These are phyloP conservation scores for Gnathonemus echidnorhynchus DNA, from an alignment of 2,113 vertebrate species.

Conservation along the genomic window DNA sequence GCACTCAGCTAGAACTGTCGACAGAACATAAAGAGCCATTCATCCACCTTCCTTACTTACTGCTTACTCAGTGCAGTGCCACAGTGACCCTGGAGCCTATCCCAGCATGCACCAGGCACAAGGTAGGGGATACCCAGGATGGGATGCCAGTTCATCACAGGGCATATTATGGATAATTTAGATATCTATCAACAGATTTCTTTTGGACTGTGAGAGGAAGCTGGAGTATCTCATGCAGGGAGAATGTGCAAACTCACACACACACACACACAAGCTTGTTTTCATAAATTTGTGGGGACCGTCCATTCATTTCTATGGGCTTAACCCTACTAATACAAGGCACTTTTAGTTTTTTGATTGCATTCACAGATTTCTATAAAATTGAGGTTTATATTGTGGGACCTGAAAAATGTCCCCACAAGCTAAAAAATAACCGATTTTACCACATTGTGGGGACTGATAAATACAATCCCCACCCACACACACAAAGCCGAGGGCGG, in stretches of 20 bases:
- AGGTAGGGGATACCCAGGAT: neutral
- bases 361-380: too few relatives aligned
- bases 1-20: neutral
- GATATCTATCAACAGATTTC: neutral
- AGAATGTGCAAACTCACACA: neutral
- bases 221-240: neutral
- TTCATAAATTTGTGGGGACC: too few relatives aligned
- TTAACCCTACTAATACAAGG: too few relatives aligned
- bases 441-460: too few relatives aligned
- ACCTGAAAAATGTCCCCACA: too few relatives aligned
- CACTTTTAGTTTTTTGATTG: too few relatives aligned
- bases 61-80: neutral
- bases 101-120: neutral
- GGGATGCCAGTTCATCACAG: neutral
- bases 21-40: neutral
- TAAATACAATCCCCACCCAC: neutral
- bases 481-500: neutral
- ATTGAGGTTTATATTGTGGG: too few relatives aligned
- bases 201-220: neutral
- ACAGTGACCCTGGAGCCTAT: neutral
- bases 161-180: neutral
- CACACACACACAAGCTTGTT: neutral
- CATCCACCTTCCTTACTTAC: neutral
- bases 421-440: too few relatives aligned
- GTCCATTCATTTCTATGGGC: too few relatives aligned